These are phyloP conservation scores for Ictidomys tridecemlineatus DNA, from an alignment of 2,113 vertebrate genomes.

Conservation along the genomic window DNA sequence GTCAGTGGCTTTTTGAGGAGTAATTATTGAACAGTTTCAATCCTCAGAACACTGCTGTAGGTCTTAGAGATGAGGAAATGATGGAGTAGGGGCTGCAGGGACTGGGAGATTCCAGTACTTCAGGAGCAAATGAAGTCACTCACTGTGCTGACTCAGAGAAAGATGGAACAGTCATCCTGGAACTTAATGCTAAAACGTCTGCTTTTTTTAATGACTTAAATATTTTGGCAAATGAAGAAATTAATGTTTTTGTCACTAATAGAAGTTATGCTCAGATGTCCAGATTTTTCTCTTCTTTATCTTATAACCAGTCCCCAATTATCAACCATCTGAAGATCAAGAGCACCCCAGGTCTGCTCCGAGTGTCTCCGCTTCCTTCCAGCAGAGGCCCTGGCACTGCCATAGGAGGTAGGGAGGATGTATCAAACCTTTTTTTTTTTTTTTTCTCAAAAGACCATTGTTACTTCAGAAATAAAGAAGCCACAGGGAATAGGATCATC, in stretches of 20 bases:
- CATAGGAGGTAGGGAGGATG: not conserved
- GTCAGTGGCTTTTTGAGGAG: not conserved
- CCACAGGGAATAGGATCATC: not conserved
- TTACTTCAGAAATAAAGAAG: conserved; percentile 10
- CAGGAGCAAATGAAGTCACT: not conserved
- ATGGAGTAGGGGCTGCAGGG: not conserved
- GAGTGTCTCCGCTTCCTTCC: not conserved
- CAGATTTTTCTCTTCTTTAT: not conserved
- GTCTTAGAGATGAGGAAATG: not conserved
- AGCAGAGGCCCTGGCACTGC: not conserved
- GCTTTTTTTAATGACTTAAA: not conserved
- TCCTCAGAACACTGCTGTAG: not conserved
- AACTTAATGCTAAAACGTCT: not conserved
- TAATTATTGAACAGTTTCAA: not conserved
- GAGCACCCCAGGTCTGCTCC: not conserved
- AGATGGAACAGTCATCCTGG: not conserved
- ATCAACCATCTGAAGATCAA: rapidly evolving
- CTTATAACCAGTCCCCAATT: not conserved
- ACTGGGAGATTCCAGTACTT: not conserved
- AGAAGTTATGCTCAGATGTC: not conserved
- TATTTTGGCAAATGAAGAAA: not conserved
- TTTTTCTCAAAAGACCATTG: not conserved
- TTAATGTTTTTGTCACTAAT: conserved; percentile 3
- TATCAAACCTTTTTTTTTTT: not conserved
- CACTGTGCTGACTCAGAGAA: not conserved